Evolutionary conservation across 2,113 vertebrate species (phyloP).

Genomic region (Thamnophis sirtalis): DNA sequence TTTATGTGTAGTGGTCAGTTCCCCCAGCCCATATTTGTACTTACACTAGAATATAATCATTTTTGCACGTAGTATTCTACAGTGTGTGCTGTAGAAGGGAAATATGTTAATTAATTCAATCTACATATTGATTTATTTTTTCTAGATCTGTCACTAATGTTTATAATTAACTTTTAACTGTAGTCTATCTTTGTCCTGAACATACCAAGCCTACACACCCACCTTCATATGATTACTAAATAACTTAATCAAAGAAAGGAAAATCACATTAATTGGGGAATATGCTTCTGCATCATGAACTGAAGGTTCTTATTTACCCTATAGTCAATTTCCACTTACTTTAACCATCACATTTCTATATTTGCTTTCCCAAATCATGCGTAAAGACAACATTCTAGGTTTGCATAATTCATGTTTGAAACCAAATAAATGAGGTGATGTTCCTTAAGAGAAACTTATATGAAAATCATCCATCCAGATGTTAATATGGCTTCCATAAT

Average conservation of each 20-base stretch:
- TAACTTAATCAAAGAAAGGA: constrained; percentile 5
- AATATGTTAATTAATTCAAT: neutral
- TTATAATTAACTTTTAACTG: constrained; percentile 6
- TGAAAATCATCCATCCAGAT: neutral
- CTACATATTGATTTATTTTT: constrained; percentile 7
- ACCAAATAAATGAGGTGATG: neutral
- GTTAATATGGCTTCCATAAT: neutral
- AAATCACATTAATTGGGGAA: constrained; percentile 7
- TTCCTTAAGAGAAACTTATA: neutral
- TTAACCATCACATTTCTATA: neutral
- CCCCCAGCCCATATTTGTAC: neutral
- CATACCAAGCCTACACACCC: neutral
- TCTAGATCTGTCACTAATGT: neutral
- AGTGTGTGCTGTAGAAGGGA: neutral
- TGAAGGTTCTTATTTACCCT: constrained; percentile 23
- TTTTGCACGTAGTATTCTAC: neutral
- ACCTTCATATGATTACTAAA: constrained; percentile 23
- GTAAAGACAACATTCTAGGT: neutral
- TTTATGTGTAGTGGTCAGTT: neutral
- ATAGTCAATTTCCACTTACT: neutral
- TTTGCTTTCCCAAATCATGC: neutral
- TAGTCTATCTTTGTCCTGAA: constrained; percentile 2
- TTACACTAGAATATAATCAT: neutral
- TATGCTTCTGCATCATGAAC: neutral
- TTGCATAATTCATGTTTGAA: neutral